Base-by-base conservation (phyloP, 2,888 invertebrate genomes). In the Stenchaetothrips biformis region DNA sequence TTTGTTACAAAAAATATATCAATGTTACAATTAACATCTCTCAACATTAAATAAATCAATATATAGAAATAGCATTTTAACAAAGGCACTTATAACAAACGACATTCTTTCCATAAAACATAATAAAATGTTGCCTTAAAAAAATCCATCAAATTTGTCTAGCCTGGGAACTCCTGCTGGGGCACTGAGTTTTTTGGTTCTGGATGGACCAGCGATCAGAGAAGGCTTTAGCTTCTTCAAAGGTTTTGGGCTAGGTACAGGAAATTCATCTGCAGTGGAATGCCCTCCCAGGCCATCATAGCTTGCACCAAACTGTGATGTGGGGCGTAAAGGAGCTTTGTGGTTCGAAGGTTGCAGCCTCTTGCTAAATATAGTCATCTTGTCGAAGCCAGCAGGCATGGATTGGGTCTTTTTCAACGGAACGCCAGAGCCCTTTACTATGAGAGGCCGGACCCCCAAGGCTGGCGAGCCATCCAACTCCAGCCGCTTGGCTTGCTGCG, bases 261-360 rank as follows among this genome's bases (percentile, higher is more conserved):
- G 90, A 83, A 89, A 90, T 0, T 84, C 84, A 78, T 90, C 90
- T 7, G 87, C 84, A 84, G 88, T 90, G 0, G 89, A 89, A 83
- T 90, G 90, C 1, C 90, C 90, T 0, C 90, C 91, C 11, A 90
- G 83, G 0, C 90, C 90, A 82, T 90, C 88, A 80, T 89, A 90
- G 21, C 80, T 78, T 11, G 49, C 80, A 49, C 80, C 82, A 48
- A 37, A 37, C 53, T 77, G 62, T 18, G 67, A 74, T 21, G 67
- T 74, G 11, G 67, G 67, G 9, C 67, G 67, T 4, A n/a, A 25
- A 2, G 67, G 67, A 25, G 67, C 21, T 11, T 25, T 74, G 11
- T 25, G 67, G 11, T 21, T 74, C 6, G 21, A 7, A 8, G 67
- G 67, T 21, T 25, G 67, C 9, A 74, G 8, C 25, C 67, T n/a